Evolutionary conservation across 2,888 invertebrate genomes (phyloP), one percentile per base, ranked within the genome.

Genomic region (Linnaemya vulpina): DNA sequence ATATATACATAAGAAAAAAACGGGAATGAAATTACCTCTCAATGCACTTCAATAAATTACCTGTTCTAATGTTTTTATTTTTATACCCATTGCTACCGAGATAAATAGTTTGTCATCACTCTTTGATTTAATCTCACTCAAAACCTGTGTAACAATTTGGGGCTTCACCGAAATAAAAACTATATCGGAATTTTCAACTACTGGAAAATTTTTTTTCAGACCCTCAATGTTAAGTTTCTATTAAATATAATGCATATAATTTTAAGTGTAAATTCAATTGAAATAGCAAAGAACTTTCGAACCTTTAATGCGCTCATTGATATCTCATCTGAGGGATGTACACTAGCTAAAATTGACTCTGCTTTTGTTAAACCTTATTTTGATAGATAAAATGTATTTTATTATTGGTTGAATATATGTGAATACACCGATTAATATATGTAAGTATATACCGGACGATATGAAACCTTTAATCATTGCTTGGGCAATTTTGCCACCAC

Each of bases 111-210:
- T 97, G 74, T 95, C 94, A 63, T 94, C 94, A 25, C 94, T 94
- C 0, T 96, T 92, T 0, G 93, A 90, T 80, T 94, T 95, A 15
- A 99, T 93, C 87, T 98, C 97, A 1, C 93, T 94, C 49, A 98
- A 93, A 1, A 97, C 96, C 70, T 94, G 93, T 0, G 95, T 95
- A 3, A 99, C 96, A 2, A 98, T 94, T 75, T 96, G 95, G 0
- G 99, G 99, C 90, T 99, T 99, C 0, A 98, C 97, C 0, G 98
- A 97, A 3, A 99, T 93, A 84, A 99, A 95, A 2, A 99, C 94
- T 15, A 99, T 94, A 85, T 98, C 96, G 0, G 97, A 96, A 67
- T 95, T 94, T 87, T 96, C 93, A 0, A 97, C 96, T 0, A 99
- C 96, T 20, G 96, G 94, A 22, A 93, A 93, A 91, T 99, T 99